Evolutionary conservation across 92 coral and sea anemone genomes (phyloP), one percentile per base, ranked within the genome.

Genomic region (Paramuricea clavata): DNA sequence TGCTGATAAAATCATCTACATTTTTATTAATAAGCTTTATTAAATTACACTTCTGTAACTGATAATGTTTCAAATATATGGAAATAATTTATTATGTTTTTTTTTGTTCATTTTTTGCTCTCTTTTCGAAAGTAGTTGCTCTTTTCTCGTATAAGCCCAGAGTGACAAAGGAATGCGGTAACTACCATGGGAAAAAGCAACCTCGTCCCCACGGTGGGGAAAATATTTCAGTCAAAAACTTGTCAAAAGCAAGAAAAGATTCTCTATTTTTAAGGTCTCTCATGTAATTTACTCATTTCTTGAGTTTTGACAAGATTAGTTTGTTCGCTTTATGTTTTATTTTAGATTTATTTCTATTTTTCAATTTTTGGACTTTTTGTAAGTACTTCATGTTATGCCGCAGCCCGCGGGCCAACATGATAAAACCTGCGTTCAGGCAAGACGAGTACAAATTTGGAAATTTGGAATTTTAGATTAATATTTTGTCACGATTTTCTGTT

Each of bases 151-250:
- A 74, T 44, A 22, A 43, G 28, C 54, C 62, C 31, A 1, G 28
- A 78, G 52, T 52, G 17, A 27, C 12, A 21, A 5, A 9, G 33
- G 59, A 43, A 12, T 13, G 61, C 81, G 81, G 60, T 74, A 49
- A 27, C 11, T 49, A 57, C 33, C 84, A 79, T 79, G 84, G 84
- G n/a, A n/a, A n/a, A n/a, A n/a, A n/a, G n/a, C n/a, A n/a, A n/a
- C n/a, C n/a, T n/a, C n/a, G n/a, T n/a, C n/a, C n/a, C n/a, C n/a
- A n/a, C n/a, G n/a, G n/a, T n/a, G n/a, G n/a, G n/a, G n/a, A n/a
- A n/a, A n/a, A n/a, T n/a, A n/a, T n/a, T n/a, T n/a, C n/a, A n/a
- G n/a, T 36, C 42, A 36, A 36, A 36, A 36, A 36, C 42, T 3
- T 2, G 42, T 36, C 42, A 36, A 36, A 2, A 36, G 8, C 42